Percentiles rank a stretch among this genome's conserved stretches.
Conservation (phyloP, 1,140 invertebrate species). For the Phortica variegata region DNA sequence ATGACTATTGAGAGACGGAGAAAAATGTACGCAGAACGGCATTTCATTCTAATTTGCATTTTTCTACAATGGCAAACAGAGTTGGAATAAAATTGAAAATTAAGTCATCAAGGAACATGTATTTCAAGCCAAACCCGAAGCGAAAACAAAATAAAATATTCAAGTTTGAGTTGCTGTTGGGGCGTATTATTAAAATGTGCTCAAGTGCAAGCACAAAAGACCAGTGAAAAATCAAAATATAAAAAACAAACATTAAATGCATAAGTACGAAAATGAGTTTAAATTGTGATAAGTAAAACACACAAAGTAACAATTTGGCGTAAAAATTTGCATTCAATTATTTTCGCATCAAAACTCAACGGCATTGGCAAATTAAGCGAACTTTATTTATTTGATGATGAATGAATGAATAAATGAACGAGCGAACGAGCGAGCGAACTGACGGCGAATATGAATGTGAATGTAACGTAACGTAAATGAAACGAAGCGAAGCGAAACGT, state of each 20-base stretch:
- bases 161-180: constrained; percentile 15
- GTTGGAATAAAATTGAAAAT: constrained; percentile 46
- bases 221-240: constrained; percentile 14
- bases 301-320: constrained; percentile 11
- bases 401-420: too few relatives aligned
- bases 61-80: constrained; percentile 26
- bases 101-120: constrained; percentile 41
- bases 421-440: too few relatives aligned
- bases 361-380: too few relatives aligned
- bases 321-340: constrained; percentile 48
- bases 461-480: too few relatives aligned
- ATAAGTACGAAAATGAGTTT: too few relatives aligned
- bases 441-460: too few relatives aligned
- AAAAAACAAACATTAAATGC: constrained; percentile 18
- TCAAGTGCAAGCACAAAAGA: constrained; percentile 18
- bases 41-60: constrained; percentile 39
- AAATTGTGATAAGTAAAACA: not conserved
- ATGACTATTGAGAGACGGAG: too few relatives aligned
- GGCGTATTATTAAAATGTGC: constrained; percentile 29
- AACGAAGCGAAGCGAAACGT: constrained; percentile 47
- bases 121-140: too few relatives aligned
- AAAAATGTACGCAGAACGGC: constrained; percentile 7
- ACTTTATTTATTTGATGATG: too few relatives aligned
- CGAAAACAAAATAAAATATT: too few relatives aligned
- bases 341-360: constrained; percentile 37